Conservation (phyloP, 53 echinoderm and acorn worm species). For the Astropecten irregularis region DNA sequence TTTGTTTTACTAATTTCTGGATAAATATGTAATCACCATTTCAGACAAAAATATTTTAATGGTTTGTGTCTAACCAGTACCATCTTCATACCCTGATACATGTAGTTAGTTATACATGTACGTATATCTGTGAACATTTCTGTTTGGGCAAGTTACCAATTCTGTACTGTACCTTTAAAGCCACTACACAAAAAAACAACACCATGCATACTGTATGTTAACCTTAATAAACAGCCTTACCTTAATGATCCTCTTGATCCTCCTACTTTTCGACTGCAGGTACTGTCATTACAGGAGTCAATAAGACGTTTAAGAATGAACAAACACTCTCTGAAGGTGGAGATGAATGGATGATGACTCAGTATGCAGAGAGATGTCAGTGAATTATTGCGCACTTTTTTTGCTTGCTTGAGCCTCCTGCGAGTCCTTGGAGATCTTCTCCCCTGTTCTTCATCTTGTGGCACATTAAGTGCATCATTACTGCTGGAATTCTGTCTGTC, state of each 20-base stretch:
- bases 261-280: slow-evolving; percentile 88
- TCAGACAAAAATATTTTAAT: too few relatives aligned
- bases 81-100: too few relatives aligned
- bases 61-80: too few relatives aligned
- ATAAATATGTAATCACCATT: too few relatives aligned
- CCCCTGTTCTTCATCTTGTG: slow-evolving; percentile 60
- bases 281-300: slow-evolving; percentile 95
- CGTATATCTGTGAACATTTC: too few relatives aligned
- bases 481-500: slow-evolving; percentile 90
- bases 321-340: slow-evolving; percentile 94
- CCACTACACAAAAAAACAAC: too few relatives aligned
- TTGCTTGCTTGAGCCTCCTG: slow-evolving; percentile 81
- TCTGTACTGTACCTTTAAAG: too few relatives aligned
- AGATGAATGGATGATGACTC: slow-evolving; percentile 98
- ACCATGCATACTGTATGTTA: too few relatives aligned
- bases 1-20: too few relatives aligned
- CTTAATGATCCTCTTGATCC: slow-evolving; percentile 90
- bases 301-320: slow-evolving; percentile 91
- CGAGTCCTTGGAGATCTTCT: slow-evolving; percentile 79
- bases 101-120: too few relatives aligned
- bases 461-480: slow-evolving; percentile 84
- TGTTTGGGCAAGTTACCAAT: too few relatives aligned
- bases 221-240: slow-evolving; percentile 49
- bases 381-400: slow-evolving; percentile 90
- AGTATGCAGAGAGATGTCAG: slow-evolving; percentile 93